These are phyloP conservation scores for Orchesella cincta DNA, from an alignment of 1,140 invertebrate species.

Conservation along the genomic window DNA sequence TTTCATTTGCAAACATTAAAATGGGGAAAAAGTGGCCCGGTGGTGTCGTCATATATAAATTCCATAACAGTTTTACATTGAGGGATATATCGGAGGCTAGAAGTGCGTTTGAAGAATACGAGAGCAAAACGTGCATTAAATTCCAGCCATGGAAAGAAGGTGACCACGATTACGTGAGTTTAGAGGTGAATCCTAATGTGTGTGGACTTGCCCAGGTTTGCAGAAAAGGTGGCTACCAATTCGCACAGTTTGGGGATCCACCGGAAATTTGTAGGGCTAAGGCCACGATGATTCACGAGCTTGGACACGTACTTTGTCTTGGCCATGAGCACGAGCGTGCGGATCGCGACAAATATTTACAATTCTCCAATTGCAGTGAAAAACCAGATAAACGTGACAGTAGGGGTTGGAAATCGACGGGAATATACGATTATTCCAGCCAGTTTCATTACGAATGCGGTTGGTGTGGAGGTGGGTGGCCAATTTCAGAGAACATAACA, in stretches of 20 bases:
- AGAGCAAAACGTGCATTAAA: conserved; percentile 6
- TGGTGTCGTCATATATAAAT: background rate
- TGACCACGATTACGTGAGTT: background rate
- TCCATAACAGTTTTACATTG: background rate
- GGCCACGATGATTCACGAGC: background rate
- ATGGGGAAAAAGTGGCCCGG: no score
- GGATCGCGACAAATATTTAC: background rate
- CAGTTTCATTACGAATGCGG: conserved; percentile 7
- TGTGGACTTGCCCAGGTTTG: background rate
- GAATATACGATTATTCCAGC: conserved; percentile 9
- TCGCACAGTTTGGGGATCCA: background rate
- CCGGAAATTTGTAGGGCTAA: background rate
- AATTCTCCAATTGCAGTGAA: background rate
- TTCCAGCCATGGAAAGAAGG: background rate
- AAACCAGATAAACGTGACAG: background rate
- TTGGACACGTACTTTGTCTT: background rate
- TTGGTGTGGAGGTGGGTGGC: conserved; percentile 5
- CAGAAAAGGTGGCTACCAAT: background rate
- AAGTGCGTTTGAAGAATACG: background rate
- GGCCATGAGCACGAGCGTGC: background rate
- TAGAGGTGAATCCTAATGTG: background rate
- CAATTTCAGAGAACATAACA: background rate
- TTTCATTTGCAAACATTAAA: no score
- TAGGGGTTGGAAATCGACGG: background rate
- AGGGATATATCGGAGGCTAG: background rate